A percentile compares a stretch with the other conserved stretches of the same genome.
phyloP scores from a whole-genome alignment of 2,113 vertebrate genomes.

The Amphilophus citrinellus region DNA sequence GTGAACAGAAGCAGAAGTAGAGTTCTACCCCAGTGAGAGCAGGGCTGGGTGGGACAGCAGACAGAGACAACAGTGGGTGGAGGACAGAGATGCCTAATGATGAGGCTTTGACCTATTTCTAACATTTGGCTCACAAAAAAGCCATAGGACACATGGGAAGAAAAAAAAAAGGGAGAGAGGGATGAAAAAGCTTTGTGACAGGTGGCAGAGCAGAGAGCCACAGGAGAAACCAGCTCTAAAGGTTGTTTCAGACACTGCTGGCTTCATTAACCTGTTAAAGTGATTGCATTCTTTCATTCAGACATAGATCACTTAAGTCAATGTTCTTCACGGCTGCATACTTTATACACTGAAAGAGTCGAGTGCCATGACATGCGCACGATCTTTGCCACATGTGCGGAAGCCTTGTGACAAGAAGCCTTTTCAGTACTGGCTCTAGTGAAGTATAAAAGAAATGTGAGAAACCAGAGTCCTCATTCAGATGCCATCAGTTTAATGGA shows the following conservation, averaged over 20 bases:
- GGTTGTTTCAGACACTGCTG: constrained; percentile 13
- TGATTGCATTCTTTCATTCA: not conserved
- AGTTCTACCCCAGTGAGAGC: not conserved
- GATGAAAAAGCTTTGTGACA: constrained; percentile 51
- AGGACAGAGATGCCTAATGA: constrained; percentile 25
- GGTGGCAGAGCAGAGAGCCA: constrained; percentile 40
- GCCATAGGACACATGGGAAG: constrained; percentile 17
- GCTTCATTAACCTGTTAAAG: not conserved
- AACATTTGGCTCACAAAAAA: constrained; percentile 28
- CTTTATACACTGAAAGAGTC: not conserved
- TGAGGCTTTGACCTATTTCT: constrained; percentile 58
- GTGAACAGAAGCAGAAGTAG: constrained; percentile 10
- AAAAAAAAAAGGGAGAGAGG: not conserved
- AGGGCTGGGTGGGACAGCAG: constrained; percentile 18
- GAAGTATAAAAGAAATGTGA: no score
- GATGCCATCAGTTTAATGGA: no score
- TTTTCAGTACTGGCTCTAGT: no score
- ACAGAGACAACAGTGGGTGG: constrained; percentile 24
- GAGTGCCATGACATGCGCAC: not conserved
- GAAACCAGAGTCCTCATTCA: no score
- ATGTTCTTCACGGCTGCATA: not conserved
- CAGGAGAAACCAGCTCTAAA: constrained; percentile 29
- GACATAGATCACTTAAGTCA: not conserved
- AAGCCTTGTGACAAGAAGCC: no score
- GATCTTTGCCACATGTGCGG: no score